phyloP scores from a whole-genome alignment of 2,888 invertebrate genomes.

The Thecocarcelia acutangulata region DNA sequence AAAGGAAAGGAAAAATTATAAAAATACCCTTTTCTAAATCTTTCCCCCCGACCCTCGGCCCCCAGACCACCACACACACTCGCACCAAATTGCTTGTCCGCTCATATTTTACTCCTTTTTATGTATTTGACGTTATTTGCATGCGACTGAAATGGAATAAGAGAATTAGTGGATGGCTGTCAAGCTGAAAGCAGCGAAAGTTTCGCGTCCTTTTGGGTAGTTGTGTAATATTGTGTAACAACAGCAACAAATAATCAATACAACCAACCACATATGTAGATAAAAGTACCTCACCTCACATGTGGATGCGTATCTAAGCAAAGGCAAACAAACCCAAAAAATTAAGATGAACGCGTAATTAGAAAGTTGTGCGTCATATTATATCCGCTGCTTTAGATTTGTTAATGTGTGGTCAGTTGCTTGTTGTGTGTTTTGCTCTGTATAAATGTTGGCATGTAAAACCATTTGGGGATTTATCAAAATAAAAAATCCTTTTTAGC shows the following conservation, averaged over 20 bases:
- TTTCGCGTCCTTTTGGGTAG: slow-evolving; percentile 64
- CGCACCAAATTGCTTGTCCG: background rate
- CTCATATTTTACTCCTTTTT: slow-evolving; percentile 64
- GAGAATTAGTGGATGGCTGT: slow-evolving; percentile 23
- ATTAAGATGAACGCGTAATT: slow-evolving; percentile 60
- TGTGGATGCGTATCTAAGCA: slow-evolving; percentile 51
- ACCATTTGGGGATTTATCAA: slow-evolving; percentile 58
- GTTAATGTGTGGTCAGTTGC: slow-evolving; percentile 66
- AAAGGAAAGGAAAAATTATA: slow-evolving; percentile 3
- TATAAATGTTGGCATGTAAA: slow-evolving; percentile 7
- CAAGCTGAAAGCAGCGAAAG: slow-evolving; percentile 27
- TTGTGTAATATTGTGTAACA: slow-evolving; percentile 52
- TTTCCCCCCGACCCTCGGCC: slow-evolving; percentile 9
- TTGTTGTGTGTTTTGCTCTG: background rate
- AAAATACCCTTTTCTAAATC: slow-evolving; percentile 53
- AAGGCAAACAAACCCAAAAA: background rate
- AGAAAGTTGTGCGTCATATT: slow-evolving; percentile 67
- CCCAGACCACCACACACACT: background rate
- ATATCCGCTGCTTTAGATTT: slow-evolving; percentile 62
- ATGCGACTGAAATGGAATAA: slow-evolving; percentile 42
- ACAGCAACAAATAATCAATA: slow-evolving; percentile 8
- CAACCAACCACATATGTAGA: slow-evolving; percentile 28
- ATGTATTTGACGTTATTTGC: slow-evolving; percentile 63
- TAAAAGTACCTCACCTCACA: slow-evolving; percentile 23
- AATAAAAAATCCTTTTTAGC: slow-evolving; percentile 3